A percentile compares a stretch with the other conserved stretches of the same genome.
Conservation (phyloP, 2,888 invertebrate genomes). For the Aporophyla lueneburgensis region DNA sequence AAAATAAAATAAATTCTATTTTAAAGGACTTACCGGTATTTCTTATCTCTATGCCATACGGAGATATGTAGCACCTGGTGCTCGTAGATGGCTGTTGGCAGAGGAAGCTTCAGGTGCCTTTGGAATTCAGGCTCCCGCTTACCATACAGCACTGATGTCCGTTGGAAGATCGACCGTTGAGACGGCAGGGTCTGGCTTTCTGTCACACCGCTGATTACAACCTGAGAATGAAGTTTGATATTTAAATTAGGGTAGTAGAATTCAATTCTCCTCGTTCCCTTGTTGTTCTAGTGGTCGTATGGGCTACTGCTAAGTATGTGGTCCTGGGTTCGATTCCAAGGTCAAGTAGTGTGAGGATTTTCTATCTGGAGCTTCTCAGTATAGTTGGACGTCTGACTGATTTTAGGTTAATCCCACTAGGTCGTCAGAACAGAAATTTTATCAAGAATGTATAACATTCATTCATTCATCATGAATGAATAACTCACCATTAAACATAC, state of each 20-base stretch:
- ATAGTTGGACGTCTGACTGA: no score
- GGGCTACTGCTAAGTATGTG: no score
- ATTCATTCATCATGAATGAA: no score
- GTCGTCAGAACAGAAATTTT: not conserved
- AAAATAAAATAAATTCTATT: no score
- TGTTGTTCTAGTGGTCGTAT: no score
- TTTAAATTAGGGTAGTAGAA: not conserved
- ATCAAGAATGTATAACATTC: not conserved
- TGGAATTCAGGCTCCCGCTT: conserved; percentile 95
- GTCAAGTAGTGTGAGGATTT: no score
- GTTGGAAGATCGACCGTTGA: conserved; percentile 92
- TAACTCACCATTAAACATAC: not conserved
- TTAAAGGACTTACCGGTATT: conserved; percentile 91
- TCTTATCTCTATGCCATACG: conserved; percentile 96
- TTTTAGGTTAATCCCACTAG: not conserved
- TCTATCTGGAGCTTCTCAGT: no score
- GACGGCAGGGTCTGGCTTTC: conserved; percentile 84
- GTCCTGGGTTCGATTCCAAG: no score
- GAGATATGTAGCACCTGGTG: conserved; percentile 94
- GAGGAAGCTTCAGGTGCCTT: conserved; percentile 93
- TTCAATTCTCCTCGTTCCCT: not conserved
- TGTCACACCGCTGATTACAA: conserved; percentile 89
- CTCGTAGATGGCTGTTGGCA: conserved; percentile 88
- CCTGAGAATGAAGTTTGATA: conserved; percentile 79
- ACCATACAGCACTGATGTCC: conserved; percentile 95